Evolutionary conservation across 2,797 vertebrate species (phyloP).

Genomic region (Sebastes glaucus): DNA sequence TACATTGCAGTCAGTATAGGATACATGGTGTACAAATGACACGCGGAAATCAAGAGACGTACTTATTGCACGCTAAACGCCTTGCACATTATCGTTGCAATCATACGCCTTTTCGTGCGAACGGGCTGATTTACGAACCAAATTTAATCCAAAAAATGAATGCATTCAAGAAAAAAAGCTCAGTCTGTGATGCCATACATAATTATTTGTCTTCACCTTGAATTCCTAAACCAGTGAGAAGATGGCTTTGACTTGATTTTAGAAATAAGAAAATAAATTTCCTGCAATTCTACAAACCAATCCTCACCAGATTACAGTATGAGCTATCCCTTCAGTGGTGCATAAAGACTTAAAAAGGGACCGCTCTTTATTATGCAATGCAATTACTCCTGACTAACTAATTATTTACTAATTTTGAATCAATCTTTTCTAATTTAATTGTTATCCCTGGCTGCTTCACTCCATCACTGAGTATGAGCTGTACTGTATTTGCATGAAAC

Average conservation of each 20-base stretch:
- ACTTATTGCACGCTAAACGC: no score
- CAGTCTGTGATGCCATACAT: not conserved
- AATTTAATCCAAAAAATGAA: not conserved
- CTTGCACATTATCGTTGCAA: no score
- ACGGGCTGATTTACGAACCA: not conserved
- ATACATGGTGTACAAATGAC: no score
- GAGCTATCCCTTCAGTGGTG: not conserved
- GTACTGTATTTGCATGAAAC: not conserved
- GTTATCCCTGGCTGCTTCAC: not conserved
- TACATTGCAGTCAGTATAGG: no score
- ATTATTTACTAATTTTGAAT: not conserved
- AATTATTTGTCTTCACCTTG: not conserved
- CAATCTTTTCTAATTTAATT: not conserved
- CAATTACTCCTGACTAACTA: not conserved
- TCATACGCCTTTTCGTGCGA: no score
- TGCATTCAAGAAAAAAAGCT: not conserved
- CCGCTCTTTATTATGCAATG: not conserved
- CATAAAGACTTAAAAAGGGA: not conserved
- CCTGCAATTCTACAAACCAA: not conserved
- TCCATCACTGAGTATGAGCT: not conserved
- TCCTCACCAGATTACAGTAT: not conserved
- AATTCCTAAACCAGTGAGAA: not conserved
- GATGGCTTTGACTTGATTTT: not conserved
- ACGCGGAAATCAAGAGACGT: no score
- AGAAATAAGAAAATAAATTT: not conserved